Percentiles rank a stretch among this genome's conserved stretches.
Evolutionary conservation across 2,113 vertebrate species (phyloP).

Genomic region (Corvus cornix): DNA sequence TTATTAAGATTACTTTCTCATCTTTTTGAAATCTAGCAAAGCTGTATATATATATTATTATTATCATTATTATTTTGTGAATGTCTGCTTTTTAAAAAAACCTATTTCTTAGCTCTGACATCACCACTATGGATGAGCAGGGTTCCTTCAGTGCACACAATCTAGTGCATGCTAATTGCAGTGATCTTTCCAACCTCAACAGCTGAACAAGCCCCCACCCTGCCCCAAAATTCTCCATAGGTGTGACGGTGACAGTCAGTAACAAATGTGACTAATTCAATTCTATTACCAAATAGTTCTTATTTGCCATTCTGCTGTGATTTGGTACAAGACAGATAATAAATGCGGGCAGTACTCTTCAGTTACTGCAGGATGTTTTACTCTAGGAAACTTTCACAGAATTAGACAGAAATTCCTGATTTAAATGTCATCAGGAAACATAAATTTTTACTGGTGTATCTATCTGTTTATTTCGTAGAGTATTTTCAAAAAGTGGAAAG

Average conservation of each 20-base stretch:
- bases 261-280: background rate
- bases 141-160: background rate
- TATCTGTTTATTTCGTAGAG: background rate
- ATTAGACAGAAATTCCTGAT: background rate
- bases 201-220: background rate
- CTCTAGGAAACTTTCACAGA: background rate
- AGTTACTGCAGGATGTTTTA: background rate
- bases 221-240: background rate
- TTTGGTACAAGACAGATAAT: background rate
- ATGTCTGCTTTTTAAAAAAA: background rate
- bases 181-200: background rate
- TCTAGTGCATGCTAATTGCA: background rate
- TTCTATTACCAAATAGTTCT: background rate
- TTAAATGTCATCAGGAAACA: background rate
- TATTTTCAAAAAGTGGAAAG: background rate
- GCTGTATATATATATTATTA: background rate
- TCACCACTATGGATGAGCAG: background rate
- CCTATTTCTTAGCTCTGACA: background rate
- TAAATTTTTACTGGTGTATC: background rate
- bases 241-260: background rate
- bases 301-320: background rate
- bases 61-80: background rate
- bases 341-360: background rate
- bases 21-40: background rate
- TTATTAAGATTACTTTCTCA: background rate